These are phyloP conservation scores for Hirundo rustica DNA, from an alignment of 2,797 vertebrate genomes.

Conservation along the genomic window DNA sequence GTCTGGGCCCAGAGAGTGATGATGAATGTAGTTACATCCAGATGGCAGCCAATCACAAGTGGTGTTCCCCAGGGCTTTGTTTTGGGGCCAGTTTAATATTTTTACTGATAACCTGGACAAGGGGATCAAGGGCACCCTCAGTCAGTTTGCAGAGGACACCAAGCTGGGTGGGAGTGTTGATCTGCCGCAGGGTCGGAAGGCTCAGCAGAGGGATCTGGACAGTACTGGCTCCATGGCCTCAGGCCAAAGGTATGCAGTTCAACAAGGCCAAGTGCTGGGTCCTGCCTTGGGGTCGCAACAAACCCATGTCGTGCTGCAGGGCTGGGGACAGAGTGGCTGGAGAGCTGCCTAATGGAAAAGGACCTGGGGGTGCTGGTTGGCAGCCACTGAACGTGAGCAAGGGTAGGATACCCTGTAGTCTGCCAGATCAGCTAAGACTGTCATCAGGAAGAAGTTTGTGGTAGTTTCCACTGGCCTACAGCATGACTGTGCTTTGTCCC, in stretches of 20 bases:
- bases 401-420: background rate
- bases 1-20: too few relatives aligned
- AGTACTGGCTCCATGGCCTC: background rate
- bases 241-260: background rate
- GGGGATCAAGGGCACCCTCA: background rate
- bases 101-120: background rate
- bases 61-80: background rate
- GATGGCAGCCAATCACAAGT: background rate
- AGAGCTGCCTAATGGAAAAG: background rate
- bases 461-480: background rate
- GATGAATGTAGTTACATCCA: background rate
- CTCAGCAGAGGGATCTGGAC: background rate
- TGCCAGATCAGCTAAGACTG: background rate
- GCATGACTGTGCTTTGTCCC: background rate
- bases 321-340: background rate
- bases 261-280: background rate
- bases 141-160: background rate
- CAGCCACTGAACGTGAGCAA: background rate
- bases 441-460: background rate
- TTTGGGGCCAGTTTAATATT: background rate
- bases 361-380: background rate
- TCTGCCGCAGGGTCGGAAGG: background rate
- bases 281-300: background rate
- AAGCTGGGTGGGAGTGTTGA: too few relatives aligned
- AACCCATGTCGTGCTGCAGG: accelerated